These are phyloP conservation scores for Brachirus orientalis DNA, from an alignment of 2,113 vertebrate species.

Conservation along the genomic window DNA sequence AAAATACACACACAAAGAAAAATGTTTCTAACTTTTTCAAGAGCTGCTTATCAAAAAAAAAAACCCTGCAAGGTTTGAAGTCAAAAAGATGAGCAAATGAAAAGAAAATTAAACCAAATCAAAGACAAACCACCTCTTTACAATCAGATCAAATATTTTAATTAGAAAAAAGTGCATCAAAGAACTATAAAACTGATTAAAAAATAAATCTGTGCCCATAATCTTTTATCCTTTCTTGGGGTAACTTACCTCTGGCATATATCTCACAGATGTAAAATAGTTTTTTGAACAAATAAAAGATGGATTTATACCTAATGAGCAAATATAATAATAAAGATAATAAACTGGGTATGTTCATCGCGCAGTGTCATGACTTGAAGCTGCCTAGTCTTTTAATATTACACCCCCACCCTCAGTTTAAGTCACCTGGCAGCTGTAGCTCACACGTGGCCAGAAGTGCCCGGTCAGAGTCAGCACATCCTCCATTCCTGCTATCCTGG, in stretches of 20 bases:
- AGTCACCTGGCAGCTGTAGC: constrained; percentile 85
- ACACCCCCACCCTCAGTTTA: constrained; percentile 59
- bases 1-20: no score
- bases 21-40: no score
- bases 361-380: constrained; percentile 40
- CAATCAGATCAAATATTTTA: no score
- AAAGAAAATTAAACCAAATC: not conserved
- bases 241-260: no score
- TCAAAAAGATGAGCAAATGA: not conserved
- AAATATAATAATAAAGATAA: not conserved
- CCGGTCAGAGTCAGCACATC: constrained; percentile 83
- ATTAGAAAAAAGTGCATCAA: no score
- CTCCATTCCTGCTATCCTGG: constrained; percentile 81
- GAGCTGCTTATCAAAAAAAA: no score
- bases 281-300: no score
- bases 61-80: not conserved
- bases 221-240: no score
- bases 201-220: no score
- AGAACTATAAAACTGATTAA: no score
- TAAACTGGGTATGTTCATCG: constrained; percentile 13
- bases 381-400: constrained; percentile 63
- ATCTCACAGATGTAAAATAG: no score
- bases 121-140: not conserved
- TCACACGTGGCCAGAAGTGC: constrained; percentile 81
- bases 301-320: no score